Percentiles rank a stretch among this genome's conserved stretches.
These are phyloP conservation scores for Rhinopomastus cyanomelas DNA, from an alignment of 2,113 vertebrate species.

Conservation along the genomic window DNA sequence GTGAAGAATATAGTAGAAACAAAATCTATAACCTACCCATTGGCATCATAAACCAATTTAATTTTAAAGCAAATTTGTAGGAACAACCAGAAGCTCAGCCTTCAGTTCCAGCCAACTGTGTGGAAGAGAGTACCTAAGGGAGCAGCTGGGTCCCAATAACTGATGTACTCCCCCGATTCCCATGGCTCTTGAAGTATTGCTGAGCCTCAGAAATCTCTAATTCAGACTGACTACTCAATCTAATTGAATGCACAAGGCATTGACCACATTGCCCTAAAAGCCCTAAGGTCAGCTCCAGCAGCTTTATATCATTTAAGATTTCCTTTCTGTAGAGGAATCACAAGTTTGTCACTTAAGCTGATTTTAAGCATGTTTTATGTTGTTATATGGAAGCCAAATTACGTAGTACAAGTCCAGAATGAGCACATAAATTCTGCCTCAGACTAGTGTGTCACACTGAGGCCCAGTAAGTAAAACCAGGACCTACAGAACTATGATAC, in stretches of 20 bases:
- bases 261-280: background rate
- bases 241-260: background rate
- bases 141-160: background rate
- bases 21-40: background rate
- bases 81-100: background rate
- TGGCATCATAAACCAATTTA: background rate
- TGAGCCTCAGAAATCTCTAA: background rate
- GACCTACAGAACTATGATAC: background rate
- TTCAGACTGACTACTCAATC: background rate
- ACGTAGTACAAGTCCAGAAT: background rate
- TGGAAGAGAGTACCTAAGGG: background rate
- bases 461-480: background rate
- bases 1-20: background rate
- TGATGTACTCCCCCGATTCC: background rate
- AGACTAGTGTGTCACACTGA: background rate
- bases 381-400: background rate
- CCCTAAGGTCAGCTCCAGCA: background rate
- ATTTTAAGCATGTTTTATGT: background rate
- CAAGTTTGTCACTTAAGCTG: background rate
- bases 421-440: background rate
- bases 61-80: background rate
- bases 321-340: background rate
- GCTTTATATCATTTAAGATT: background rate
- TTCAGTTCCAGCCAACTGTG: background rate
- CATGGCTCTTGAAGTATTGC: background rate